phyloP scores from a whole-genome alignment of 1,140 invertebrate species.

The Triops longicaudatus region DNA sequence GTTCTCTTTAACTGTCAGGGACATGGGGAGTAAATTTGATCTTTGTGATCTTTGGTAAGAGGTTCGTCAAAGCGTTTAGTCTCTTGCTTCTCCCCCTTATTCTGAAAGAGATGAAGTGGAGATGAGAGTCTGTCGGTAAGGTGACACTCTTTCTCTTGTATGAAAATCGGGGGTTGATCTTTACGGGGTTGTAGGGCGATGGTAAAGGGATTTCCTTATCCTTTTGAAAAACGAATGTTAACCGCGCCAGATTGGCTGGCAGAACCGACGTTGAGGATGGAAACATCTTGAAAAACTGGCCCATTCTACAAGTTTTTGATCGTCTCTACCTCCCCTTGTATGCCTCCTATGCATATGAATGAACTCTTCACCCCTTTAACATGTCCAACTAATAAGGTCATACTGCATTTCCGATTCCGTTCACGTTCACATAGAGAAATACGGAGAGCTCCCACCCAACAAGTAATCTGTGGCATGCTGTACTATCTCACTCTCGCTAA shows the following conservation, averaged over 20 bases:
- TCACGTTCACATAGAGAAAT: not conserved
- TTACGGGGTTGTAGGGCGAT: not conserved
- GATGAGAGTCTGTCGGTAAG: slow-evolving; percentile 6
- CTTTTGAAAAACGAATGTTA: not conserved
- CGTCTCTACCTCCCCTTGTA: not conserved
- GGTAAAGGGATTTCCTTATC: not conserved
- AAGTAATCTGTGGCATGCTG: slow-evolving; percentile 8
- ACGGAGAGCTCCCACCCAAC: not conserved
- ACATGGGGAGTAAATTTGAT: not conserved
- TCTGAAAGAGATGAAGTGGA: slow-evolving; percentile 5
- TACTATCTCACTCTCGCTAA: not conserved
- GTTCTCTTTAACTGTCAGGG: not conserved
- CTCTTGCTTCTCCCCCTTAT: not conserved
- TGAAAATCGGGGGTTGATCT: not conserved
- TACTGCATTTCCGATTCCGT: slow-evolving; percentile 6
- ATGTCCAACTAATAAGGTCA: slow-evolving; percentile 15
- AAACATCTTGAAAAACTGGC: not conserved
- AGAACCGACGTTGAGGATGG: not conserved
- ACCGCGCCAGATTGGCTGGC: slow-evolving; percentile 9
- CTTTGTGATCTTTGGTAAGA: slow-evolving; percentile 1
- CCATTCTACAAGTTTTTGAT: not conserved
- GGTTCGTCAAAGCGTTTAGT: slow-evolving; percentile 11
- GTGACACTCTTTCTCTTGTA: slow-evolving; percentile 1
- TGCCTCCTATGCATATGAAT: not conserved
- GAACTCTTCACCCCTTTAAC: slow-evolving; percentile 9